Evolutionary conservation across 2,888 invertebrate genomes (phyloP), one percentile per base, ranked within the genome.

Genomic region (Rhingia campestris): DNA sequence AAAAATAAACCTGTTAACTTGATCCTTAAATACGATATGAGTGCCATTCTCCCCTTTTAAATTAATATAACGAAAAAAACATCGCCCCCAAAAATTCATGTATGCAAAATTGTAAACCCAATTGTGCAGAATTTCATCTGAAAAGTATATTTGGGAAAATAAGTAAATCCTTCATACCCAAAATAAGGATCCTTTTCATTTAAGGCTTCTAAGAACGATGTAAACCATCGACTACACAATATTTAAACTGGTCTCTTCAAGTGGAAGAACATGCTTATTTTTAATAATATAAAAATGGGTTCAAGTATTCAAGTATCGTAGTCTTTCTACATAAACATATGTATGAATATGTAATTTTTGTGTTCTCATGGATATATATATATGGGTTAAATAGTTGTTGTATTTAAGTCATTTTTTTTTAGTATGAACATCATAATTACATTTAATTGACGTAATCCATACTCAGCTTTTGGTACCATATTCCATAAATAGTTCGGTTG

Each of bases 71-170:
- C 32, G 35, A 58, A 43, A 54, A 69, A 63, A 49, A 59, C 3
- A 14, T 9, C 51, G 43, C 43, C 35, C 75, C 66, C 59, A 76
- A 54, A 49, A 54, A 69, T 69, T 61, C 53, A 76, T 69, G 54
- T 22, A 22, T 22, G 22, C 22, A 22, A 22, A 22, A 22, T 22
- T 69, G 59, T 59, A 72, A 79, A 70, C 64, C 30, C 45, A 72
- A 79, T 59, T 79, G 77, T 64, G 51, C 39, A 56, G 56, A 69
- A 69, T 41, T 47, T 56, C 41, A 35, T 56, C 56, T 63, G 63
- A 79, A 72, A 58, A 59, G 51, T 51, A 43, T 54, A 59, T 69
- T 67, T 49, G 67, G 47, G 66, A 47, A 54, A 70, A 10, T 4
- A 33, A 5, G 39, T 5, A 72, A 49, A 59, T 45, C 39, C 53